A percentile compares a stretch with the other conserved stretches of the same genome.
phyloP scores from a whole-genome alignment of 2,113 vertebrate species.

The Seriola quinqueradiata region DNA sequence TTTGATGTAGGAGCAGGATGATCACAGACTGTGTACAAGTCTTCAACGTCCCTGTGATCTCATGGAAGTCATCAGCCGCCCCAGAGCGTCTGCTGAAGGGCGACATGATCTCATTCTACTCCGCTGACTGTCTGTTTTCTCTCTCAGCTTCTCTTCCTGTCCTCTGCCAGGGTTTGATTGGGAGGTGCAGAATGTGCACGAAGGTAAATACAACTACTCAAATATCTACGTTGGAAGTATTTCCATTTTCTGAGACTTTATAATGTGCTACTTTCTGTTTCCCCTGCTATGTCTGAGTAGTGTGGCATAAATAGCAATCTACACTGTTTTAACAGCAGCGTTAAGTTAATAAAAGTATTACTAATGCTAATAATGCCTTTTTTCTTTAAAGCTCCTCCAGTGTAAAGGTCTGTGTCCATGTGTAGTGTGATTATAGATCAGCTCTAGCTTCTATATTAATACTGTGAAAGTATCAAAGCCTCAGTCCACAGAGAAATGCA shows the following conservation, averaged over 20 bases:
- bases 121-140: conserved; percentile 17
- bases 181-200: not conserved
- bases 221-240: not conserved
- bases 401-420: no score
- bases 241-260: not conserved
- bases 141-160: not conserved
- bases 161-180: not conserved
- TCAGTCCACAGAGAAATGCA: no score
- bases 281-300: no score
- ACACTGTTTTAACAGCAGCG: no score
- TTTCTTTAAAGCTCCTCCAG: no score
- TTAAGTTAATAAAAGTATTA: not conserved
- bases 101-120: conserved; percentile 20
- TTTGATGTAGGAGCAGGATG: conserved; percentile 41
- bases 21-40: conserved; percentile 45
- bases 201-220: not conserved
- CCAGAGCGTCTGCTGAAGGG: conserved; percentile 25
- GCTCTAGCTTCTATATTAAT: no score
- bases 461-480: no score
- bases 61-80: conserved; percentile 38
- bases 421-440: no score
- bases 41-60: conserved; percentile 47
- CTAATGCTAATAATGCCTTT: not conserved
- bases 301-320: no score
- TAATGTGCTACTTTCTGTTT: no score